Evolutionary conservation across 2,797 vertebrate genomes (phyloP).

Genomic region (Pagetopsis macropterus): DNA sequence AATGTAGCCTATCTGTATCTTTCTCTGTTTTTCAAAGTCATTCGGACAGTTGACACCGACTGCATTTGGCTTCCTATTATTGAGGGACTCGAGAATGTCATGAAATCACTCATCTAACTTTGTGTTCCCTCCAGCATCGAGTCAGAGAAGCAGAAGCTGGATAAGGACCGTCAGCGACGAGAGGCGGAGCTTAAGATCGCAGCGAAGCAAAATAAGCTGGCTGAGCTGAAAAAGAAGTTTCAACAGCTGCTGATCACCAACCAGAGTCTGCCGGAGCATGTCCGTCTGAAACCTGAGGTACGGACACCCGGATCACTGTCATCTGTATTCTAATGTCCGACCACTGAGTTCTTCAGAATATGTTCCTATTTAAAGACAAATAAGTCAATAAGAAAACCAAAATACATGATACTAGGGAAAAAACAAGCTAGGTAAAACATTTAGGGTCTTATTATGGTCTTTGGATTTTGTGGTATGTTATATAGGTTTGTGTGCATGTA

Average conservation of each 20-base stretch:
- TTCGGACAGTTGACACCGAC: not conserved
- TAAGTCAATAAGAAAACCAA: too few species aligned
- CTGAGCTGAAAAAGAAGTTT: constrained; percentile 80
- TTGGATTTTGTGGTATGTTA: too few species aligned
- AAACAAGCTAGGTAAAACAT: too few species aligned
- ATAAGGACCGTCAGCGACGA: constrained; percentile 81
- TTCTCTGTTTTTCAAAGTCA: not conserved
- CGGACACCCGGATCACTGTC: not conserved
- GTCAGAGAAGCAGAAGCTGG: constrained; percentile 86
- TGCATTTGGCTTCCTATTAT: not conserved
- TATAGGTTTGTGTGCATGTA: too few species aligned
- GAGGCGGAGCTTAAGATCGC: constrained; percentile 85
- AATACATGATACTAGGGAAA: too few species aligned
- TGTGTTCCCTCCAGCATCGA: constrained; percentile 85
- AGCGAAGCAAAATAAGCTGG: constrained; percentile 79
- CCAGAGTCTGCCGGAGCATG: constrained; percentile 83
- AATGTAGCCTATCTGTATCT: not conserved
- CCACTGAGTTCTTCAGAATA: too few species aligned
- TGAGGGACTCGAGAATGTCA: not conserved
- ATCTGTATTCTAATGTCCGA: too few species aligned
- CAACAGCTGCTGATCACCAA: constrained; percentile 82
- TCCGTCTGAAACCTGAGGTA: constrained; percentile 86
- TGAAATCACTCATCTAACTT: not conserved
- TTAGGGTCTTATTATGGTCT: too few species aligned
- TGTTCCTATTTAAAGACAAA: too few species aligned